phyloP scores from a whole-genome alignment of 2,888 invertebrate genomes.

The Lissonota sp. region DNA sequence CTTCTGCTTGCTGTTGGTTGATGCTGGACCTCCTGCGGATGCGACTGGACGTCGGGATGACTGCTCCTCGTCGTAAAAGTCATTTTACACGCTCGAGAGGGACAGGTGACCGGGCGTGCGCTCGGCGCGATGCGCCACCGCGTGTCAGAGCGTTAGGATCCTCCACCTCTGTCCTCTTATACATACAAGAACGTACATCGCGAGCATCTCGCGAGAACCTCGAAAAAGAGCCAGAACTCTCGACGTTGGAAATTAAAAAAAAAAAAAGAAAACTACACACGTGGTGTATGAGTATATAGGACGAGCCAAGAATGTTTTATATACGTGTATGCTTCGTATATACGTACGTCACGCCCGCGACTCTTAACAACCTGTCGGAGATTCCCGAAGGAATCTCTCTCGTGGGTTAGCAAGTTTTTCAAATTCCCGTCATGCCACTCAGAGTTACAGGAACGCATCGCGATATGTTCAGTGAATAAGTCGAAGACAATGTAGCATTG shows the following conservation, averaged over 20 bases:
- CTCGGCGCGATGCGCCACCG: constrained; percentile 64
- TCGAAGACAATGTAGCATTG: constrained; percentile 31
- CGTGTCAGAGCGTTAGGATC: constrained; percentile 58
- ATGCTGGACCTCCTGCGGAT: constrained; percentile 78
- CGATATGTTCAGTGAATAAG: constrained; percentile 5
- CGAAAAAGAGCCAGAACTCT: constrained; percentile 46
- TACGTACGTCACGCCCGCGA: constrained; percentile 58
- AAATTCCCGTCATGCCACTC: constrained; percentile 65
- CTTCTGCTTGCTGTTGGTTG: constrained; percentile 49
- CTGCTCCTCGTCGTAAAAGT: constrained; percentile 80
- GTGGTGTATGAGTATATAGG: constrained; percentile 33
- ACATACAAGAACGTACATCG: constrained; percentile 16
- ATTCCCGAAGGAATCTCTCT: constrained; percentile 44
- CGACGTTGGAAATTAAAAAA: constrained; percentile 48
- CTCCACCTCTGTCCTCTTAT: constrained; percentile 30
- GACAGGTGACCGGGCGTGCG: constrained; percentile 77
- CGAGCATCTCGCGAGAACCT: constrained; percentile 53
- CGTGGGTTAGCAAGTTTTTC: constrained; percentile 62
- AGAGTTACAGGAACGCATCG: constrained; percentile 18
- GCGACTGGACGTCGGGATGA: constrained; percentile 73
- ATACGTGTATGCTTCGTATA: constrained; percentile 36
- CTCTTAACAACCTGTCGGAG: constrained; percentile 57
- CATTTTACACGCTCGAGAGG: constrained; percentile 79
- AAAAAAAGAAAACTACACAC: constrained; percentile 48
- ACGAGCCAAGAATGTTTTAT: constrained; percentile 49